Base-by-base conservation (phyloP, 1,140 invertebrate genomes). In the Stenopsyche tienmushanensis region DNA sequence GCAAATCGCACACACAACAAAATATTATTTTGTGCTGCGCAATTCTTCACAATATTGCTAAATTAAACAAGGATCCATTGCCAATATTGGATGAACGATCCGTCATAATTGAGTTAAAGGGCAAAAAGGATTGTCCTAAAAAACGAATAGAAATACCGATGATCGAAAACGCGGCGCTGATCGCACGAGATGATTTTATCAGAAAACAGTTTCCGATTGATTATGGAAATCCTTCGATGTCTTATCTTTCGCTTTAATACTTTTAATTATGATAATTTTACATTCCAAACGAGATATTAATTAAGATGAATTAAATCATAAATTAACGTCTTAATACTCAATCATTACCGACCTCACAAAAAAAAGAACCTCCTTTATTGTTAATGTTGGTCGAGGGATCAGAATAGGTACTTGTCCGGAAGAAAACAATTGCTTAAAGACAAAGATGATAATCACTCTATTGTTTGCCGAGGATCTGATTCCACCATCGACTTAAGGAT, bases 11-110 rank as follows among this genome's bases (percentile, higher is more conserved):
- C 44, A 69, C 67, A 3, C 67, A 65, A 57, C 67, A 69, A 18
- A 69, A 69, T 29, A 69, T 69, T 23, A 65, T 69, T 9, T 50
- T 44, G 15, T 69, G 63, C 34, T 69, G 67, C 29, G 67, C 67
- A 1, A 69, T 69, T n/a, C 34, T 69, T 13, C 64, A 69, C 29
- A 69, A 69, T 58, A 65, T 69, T 9, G 67, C 67, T 23, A 69
- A 65, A 25, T 52, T 63, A 15, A 69, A 69, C 47, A 65, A 65
- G 23, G 67, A 69, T 65, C 57, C 67, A 41, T 58, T 69, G 24
- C 67, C 67, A 1, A 21, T 41, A 3, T 42, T 26, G 10, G 67
- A 65, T 52, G 54, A 65, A 20, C 39, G 57, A 13, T 65, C 67
- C 1, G 45, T 69, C 13, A 45, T 69, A n/a, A 24, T n/a, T 7